A percentile compares a stretch with the other conserved stretches of the same genome.
Evolutionary conservation across 2,113 vertebrate species (phyloP).

Genomic region (Formicarius rufipectus): DNA sequence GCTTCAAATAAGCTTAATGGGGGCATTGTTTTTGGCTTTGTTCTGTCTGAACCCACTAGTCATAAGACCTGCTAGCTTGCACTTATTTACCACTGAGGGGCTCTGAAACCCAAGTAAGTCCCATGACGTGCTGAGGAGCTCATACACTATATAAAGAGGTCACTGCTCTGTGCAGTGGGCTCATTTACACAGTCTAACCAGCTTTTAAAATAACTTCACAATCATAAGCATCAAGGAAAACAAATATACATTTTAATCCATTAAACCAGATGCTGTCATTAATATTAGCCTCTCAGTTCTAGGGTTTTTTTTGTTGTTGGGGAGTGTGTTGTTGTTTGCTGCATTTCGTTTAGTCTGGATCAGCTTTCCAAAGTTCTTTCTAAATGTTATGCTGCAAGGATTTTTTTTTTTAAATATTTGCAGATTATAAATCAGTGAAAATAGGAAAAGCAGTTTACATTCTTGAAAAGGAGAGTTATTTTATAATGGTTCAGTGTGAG

Average conservation of each 20-base stretch:
- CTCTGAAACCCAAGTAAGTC: neutral
- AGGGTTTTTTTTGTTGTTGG: neutral
- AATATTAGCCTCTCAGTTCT: neutral
- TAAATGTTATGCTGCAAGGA: neutral
- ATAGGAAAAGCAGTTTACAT: neutral
- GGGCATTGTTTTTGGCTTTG: neutral
- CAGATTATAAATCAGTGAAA: neutral
- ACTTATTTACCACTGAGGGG: neutral
- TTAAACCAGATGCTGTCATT: neutral
- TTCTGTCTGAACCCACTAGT: neutral
- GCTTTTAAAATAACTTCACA: neutral
- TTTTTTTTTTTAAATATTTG: neutral
- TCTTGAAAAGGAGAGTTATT: neutral
- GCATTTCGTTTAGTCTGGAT: neutral
- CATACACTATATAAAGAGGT: neutral
- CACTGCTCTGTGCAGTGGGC: neutral
- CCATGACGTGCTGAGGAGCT: neutral
- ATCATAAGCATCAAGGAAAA: neutral
- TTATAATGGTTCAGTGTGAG: neutral
- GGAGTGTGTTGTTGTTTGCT: neutral
- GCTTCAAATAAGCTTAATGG: neutral
- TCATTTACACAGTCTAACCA: neutral
- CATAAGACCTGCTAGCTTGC: neutral
- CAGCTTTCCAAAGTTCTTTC: neutral
- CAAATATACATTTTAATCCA: neutral